phyloP scores from a whole-genome alignment of 2,888 invertebrate genomes.

The Hyppa rectilinea region DNA sequence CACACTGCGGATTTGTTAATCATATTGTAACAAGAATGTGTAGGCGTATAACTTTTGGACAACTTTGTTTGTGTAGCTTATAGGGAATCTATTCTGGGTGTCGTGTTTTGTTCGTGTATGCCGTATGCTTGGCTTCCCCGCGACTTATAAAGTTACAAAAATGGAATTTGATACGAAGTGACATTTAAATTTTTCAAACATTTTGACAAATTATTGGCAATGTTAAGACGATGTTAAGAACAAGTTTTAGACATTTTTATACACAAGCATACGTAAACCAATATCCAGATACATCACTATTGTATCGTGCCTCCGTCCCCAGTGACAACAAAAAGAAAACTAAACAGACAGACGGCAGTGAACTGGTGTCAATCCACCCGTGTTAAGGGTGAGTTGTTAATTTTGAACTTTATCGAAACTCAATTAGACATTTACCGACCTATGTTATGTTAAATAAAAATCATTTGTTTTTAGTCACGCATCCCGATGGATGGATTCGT shows the following conservation, averaged over 20 bases:
- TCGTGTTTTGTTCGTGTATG: neutral
- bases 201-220: neutral
- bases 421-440: neutral
- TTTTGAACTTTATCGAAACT: conserved; percentile 29
- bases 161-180: neutral
- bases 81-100: conserved; percentile 8
- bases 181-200: neutral
- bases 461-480: neutral
- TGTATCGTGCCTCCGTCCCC: conserved; percentile 32
- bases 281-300: conserved; percentile 33
- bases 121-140: neutral
- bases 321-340: conserved; percentile 50
- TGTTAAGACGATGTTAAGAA: neutral
- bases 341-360: conserved; percentile 42
- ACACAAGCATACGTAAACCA: conserved; percentile 7
- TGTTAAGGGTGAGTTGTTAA: conserved; percentile 31
- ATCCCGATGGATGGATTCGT: too few species aligned
- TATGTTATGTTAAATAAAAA: neutral
- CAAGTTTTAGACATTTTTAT: neutral
- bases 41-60: conserved; percentile 20
- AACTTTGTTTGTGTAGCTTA: conserved; percentile 15
- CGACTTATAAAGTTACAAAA: neutral
- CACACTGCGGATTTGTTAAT: conserved; percentile 56
- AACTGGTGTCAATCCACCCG: conserved; percentile 56
- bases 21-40: conserved; percentile 46